Conservation (phyloP, 2,797 vertebrate genomes). For the Eulemur mongoz region DNA sequence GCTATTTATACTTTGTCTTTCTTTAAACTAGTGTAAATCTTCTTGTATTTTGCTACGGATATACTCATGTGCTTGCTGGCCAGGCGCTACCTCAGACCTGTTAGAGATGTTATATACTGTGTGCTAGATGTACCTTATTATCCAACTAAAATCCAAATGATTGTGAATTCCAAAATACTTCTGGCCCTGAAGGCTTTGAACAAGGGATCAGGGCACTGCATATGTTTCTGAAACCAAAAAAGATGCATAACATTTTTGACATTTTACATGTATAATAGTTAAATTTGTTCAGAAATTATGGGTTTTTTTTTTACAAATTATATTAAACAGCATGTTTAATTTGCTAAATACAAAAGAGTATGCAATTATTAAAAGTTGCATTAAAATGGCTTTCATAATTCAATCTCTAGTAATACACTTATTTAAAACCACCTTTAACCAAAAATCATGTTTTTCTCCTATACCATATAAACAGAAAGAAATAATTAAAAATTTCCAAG, state of each 20-base stretch:
- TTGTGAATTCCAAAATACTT: not conserved
- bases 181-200: not conserved
- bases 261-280: not conserved
- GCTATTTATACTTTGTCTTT: not conserved
- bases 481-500: not conserved
- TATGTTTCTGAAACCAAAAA: not conserved
- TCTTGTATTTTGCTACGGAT: not conserved
- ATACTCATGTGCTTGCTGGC: not conserved
- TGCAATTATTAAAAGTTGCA: not conserved
- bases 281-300: not conserved
- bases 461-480: not conserved
- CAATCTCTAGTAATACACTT: not conserved
- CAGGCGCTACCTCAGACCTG: not conserved
- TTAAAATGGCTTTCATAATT: not conserved
- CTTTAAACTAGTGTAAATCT: not conserved
- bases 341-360: not conserved
- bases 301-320: not conserved
- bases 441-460: not conserved
- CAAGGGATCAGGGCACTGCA: not conserved
- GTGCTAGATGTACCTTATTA: not conserved
- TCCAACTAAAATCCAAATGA: not conserved
- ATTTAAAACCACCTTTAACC: not conserved
- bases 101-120: not conserved
- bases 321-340: not conserved
- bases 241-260: not conserved